Conservation (phyloP, 2,797 vertebrate genomes). For the Anableps anableps region DNA sequence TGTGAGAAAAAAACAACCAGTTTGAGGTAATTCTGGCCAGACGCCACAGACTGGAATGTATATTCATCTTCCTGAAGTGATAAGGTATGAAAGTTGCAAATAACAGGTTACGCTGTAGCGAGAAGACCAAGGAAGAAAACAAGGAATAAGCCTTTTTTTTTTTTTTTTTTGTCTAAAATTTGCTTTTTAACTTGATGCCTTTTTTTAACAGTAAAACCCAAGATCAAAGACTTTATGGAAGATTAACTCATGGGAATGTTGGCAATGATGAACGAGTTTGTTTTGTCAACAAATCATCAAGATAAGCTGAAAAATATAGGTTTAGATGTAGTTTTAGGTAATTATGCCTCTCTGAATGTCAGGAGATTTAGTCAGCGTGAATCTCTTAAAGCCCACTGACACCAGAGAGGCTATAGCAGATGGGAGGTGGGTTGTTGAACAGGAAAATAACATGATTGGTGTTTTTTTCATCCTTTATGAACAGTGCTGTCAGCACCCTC, state of each 20-base stretch:
- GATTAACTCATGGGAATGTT: constrained; percentile 52
- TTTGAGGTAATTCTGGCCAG: constrained; percentile 63
- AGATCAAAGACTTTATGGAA: constrained; percentile 46
- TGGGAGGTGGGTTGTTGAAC: constrained; percentile 38
- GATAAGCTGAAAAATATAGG: constrained; percentile 17
- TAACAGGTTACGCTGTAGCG: constrained; percentile 57
- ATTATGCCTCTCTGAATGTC: constrained; percentile 24
- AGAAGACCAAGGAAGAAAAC: constrained; percentile 34
- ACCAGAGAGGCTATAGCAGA: constrained; percentile 17
- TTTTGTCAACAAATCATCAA: constrained; percentile 28
- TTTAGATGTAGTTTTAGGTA: constrained; percentile 23
- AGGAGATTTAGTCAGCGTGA: constrained; percentile 30
- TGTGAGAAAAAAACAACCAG: constrained; percentile 36
- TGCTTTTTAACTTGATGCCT: constrained; percentile 24
- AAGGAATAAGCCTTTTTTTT: constrained; percentile 32
- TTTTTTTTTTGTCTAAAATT: constrained; percentile 29
- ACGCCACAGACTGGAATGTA: constrained; percentile 68
- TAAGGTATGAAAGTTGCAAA: constrained; percentile 64
- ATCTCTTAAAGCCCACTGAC: constrained; percentile 40
- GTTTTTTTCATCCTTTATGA: constrained; percentile 50
- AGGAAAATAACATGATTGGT: constrained; percentile 63
- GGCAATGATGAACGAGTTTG: constrained; percentile 33
- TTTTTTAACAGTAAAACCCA: constrained; percentile 37
- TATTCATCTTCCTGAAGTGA: constrained; percentile 68
- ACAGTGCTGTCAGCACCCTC: constrained; percentile 70